Evolutionary conservation across 2,888 invertebrate species (phyloP), one percentile per base, ranked within the genome.

Genomic region (Volucella zonaria): DNA sequence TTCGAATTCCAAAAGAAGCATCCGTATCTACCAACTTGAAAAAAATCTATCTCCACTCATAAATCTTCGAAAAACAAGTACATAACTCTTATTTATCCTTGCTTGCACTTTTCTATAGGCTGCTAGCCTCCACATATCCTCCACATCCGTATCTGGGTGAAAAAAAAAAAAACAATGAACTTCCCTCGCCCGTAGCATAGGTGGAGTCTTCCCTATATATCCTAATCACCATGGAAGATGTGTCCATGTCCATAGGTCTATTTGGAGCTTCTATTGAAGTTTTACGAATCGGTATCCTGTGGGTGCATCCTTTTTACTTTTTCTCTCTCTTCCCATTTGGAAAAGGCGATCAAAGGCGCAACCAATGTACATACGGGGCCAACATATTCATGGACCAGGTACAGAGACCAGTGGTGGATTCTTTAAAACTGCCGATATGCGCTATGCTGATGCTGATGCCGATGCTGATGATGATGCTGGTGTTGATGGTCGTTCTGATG

Each of bases 221-320:
- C 40, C 79, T 79, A 83, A 79, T 83, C 83, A 83, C 83, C 75
- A 59, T 67, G 66, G 31, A 31, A 40, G 56, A 71, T 67, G 40
- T 79, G 51, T 66, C 58, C 76, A 47, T 79, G 51, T 66, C 64
- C 76, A 47, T 71, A 81, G 81, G 76, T 76, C 81, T 81, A 76
- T 3, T 82, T 18, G 61, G 47, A 43, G 67, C 4, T 56, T 74
- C 15, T 51, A 56, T 75, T 61, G 62, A 76, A 82, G 66, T 76
- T 76, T 76, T 71, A 14, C 71, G 67, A 82, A 77, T 82, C 80
- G 54, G 61, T 79, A 66, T 79, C 64, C 61, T 77, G 67, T 82
- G 75, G 80, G 83, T 85, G 83, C 83, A 85, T 80, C 83, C 83
- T 85, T 76, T 81, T 74, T 52, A 14, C 15, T 62, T 42, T 61